Conservation (phyloP, 1,140 invertebrate genomes). For the Liolophura sinensis region DNA sequence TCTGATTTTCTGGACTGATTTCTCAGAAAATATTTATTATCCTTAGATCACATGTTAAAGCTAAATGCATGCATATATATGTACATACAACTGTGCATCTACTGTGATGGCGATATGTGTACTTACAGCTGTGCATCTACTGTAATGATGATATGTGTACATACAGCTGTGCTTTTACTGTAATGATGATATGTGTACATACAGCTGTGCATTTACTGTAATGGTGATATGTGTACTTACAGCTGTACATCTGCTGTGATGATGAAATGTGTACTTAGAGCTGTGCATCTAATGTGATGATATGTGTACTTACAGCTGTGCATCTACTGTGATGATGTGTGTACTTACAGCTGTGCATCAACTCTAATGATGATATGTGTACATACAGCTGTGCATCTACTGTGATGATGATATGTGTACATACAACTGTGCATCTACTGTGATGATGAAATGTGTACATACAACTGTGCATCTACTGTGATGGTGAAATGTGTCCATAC, state of each 20-base stretch:
- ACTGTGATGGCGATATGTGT: conserved; percentile 8
- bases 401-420: conserved; percentile 5
- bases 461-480: conserved; percentile 8
- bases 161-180: not conserved
- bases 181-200: conserved; percentile 7
- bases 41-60: no score
- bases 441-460: conserved; percentile 8
- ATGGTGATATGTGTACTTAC: conserved; percentile 4
- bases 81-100: conserved; percentile 6
- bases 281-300: not conserved
- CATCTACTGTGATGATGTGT: conserved; percentile 12
- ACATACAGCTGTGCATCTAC: conserved; percentile 7
- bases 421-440: not conserved
- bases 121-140: conserved; percentile 5
- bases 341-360: conserved; percentile 8
- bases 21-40: no score
- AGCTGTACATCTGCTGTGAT: conserved; percentile 7
- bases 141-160: conserved; percentile 9
- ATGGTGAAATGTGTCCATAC: no score
- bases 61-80: conserved; percentile 8
- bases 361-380: conserved; percentile 3
- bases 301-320: conserved; percentile 4
- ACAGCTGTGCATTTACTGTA: conserved; percentile 2
- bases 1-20: no score
- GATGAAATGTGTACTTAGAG: conserved; percentile 1